These are phyloP conservation scores for Oplegnathus fasciatus DNA, from an alignment of 2,113 vertebrate species.

Conservation along the genomic window DNA sequence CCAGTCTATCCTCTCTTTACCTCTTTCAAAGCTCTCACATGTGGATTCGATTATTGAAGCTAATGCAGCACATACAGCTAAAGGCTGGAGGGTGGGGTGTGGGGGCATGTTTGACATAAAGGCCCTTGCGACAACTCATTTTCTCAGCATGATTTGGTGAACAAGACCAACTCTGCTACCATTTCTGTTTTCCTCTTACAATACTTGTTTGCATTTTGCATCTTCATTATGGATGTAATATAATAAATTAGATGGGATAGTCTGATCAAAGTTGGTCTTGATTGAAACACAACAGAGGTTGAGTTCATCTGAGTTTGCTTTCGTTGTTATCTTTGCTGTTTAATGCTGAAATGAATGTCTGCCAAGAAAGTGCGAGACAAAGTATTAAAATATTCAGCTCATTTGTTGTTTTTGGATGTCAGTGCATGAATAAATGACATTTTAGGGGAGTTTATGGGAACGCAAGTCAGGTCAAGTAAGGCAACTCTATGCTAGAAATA, in stretches of 20 bases:
- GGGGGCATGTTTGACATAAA: slow-evolving; percentile 60
- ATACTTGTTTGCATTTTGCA: neutral
- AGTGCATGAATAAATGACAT: neutral
- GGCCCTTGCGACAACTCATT: slow-evolving; percentile 42
- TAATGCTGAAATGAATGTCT: slow-evolving; percentile 4
- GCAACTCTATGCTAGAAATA: neutral
- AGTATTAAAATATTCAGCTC: slow-evolving; percentile 5
- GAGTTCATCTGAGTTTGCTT: neutral
- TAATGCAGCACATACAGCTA: slow-evolving; percentile 67
- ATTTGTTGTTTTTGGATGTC: slow-evolving; percentile 16
- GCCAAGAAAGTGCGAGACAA: neutral
- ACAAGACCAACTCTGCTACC: slow-evolving; percentile 27
- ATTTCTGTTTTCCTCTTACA: slow-evolving; percentile 12
- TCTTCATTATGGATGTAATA: slow-evolving; percentile 13
- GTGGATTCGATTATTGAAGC: slow-evolving; percentile 77
- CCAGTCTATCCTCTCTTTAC: slow-evolving; percentile 41
- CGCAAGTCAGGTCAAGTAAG: neutral
- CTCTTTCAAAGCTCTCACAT: slow-evolving; percentile 68
- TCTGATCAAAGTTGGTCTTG: slow-evolving; percentile 7
- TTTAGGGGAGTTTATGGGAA: neutral
- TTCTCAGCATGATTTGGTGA: slow-evolving; percentile 54
- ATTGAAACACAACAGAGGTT: neutral
- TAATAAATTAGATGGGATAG: neutral
- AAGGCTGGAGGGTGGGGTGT: slow-evolving; percentile 55
- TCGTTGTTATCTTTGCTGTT: neutral